phyloP scores from a whole-genome alignment of 37 sponge, comb jelly and placozoan species.

The Axinella damicornis region DNA sequence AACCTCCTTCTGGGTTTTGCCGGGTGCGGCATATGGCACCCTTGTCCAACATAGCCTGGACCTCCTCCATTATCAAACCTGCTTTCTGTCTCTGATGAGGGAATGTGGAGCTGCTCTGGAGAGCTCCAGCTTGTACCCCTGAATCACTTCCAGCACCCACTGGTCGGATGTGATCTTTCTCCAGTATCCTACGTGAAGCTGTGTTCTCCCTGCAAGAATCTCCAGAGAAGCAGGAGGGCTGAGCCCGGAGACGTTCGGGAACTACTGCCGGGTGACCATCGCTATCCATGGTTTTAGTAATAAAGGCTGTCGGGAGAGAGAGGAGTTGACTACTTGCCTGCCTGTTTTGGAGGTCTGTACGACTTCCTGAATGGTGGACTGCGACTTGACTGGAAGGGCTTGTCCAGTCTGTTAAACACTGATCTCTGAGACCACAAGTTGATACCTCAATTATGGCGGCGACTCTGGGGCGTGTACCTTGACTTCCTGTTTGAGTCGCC shows the following conservation, averaged over 20 bases:
- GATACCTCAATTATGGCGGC: constrained; percentile 26
- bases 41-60: background rate
- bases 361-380: background rate
- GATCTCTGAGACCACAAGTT: background rate
- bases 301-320: background rate
- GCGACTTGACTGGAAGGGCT: background rate
- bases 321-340: background rate
- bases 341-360: background rate
- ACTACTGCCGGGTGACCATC: too few species aligned
- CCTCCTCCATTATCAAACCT: background rate
- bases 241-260: too few species aligned
- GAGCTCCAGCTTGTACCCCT: background rate
- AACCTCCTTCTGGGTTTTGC: background rate
- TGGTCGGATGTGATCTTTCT: constrained; percentile 33
- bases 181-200: constrained; percentile 25
- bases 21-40: background rate
- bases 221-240: background rate
- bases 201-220: constrained; percentile 21
- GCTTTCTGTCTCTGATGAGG: background rate
- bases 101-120: background rate
- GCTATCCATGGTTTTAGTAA: background rate
- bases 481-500: too few species aligned
- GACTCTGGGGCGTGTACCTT: constrained; percentile 57
- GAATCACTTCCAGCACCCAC: constrained; percentile 31
- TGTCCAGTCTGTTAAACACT: constrained; percentile 19